Evolutionary conservation across 2,113 vertebrate genomes (phyloP).

Genomic region (Zosterops borbonicus): DNA sequence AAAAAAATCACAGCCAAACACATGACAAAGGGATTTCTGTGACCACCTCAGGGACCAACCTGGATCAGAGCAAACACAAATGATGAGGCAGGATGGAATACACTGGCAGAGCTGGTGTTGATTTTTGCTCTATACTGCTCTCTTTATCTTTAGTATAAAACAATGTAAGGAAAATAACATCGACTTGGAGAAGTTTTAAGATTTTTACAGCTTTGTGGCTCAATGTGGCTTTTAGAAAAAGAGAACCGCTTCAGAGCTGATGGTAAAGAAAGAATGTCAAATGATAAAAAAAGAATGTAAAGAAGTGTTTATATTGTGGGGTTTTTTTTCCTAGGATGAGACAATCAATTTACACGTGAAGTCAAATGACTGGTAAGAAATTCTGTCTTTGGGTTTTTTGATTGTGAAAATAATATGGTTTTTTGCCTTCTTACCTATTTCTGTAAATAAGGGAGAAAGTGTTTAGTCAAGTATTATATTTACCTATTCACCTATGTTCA

Average conservation of each 20-base stretch:
- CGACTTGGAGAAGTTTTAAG: not conserved
- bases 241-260: not conserved
- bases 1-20: not conserved
- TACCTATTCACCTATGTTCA: not conserved
- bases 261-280: not conserved
- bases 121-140: not conserved
- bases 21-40: not conserved
- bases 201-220: not conserved
- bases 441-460: not conserved
- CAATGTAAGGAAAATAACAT: not conserved
- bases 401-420: not conserved
- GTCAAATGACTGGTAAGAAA: conserved; percentile 54
- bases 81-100: not conserved
- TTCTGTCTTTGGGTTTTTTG: not conserved
- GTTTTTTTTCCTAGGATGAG: conserved; percentile 11
- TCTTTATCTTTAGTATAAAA: not conserved
- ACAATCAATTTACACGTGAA: conserved; percentile 20
- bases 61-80: not conserved
- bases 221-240: not conserved
- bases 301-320: not conserved
- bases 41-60: not conserved
- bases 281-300: not conserved
- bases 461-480: not conserved
- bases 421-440: not conserved
- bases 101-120: not conserved